Percentiles rank a stretch among this genome's conserved stretches.
phyloP scores from a whole-genome alignment of 2,797 vertebrate species.

The Anguilla pacifica region DNA sequence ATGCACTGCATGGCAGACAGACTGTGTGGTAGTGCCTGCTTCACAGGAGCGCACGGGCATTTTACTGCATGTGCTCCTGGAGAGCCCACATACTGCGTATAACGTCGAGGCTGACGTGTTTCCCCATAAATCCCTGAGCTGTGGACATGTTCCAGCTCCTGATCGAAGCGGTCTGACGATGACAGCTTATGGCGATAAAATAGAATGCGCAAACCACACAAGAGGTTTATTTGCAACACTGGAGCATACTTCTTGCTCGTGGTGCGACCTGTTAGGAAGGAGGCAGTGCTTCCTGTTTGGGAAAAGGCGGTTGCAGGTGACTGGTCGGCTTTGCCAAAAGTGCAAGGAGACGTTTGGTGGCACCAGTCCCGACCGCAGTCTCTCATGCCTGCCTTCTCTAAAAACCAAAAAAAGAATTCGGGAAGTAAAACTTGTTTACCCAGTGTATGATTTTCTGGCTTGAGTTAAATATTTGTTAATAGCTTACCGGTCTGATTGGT shows the following conservation, averaged over 20 bases:
- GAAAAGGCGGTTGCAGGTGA: not conserved
- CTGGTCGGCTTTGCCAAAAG: not conserved
- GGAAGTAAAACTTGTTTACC: not conserved
- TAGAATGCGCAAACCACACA: not conserved
- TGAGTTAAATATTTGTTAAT: no score
- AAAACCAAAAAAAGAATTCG: not conserved
- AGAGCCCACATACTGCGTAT: not conserved
- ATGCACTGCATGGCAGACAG: no score
- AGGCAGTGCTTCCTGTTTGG: not conserved
- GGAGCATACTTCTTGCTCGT: not conserved
- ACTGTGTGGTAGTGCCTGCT: no score
- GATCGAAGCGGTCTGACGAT: not conserved
- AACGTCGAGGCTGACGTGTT: not conserved
- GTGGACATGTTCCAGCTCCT: not conserved
- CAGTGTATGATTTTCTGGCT: not conserved
- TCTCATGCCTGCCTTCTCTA: not conserved
- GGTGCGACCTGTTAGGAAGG: not conserved
- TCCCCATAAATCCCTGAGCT: not conserved
- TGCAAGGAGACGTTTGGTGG: not conserved
- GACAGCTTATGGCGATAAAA: not conserved
- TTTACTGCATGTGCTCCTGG: not conserved
- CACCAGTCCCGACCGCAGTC: no score
- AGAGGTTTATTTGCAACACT: no score
- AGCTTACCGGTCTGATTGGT: no score
- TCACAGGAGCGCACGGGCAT: not conserved